Evolutionary conservation across 2,888 invertebrate genomes (phyloP).

Genomic region (Campaea margaritaria): DNA sequence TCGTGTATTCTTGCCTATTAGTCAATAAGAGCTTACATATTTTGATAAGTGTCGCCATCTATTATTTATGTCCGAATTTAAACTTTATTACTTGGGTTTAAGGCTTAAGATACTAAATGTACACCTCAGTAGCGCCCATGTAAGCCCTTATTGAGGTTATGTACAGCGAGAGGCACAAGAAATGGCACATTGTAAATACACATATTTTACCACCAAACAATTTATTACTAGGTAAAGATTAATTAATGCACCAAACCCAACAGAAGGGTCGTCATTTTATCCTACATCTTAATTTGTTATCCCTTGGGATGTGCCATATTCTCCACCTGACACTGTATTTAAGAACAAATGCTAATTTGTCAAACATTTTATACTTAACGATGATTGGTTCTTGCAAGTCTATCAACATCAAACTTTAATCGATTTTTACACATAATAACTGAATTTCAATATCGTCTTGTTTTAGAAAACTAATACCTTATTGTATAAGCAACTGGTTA

Average conservation of each 20-base stretch:
- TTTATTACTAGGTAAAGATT: not conserved
- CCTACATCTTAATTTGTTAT: not conserved
- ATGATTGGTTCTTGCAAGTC: slow-evolving; percentile 23
- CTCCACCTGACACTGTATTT: slow-evolving; percentile 8
- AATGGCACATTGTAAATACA: not conserved
- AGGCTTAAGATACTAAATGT: no score
- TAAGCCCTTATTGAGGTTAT: slow-evolving; percentile 2
- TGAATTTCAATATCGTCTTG: slow-evolving; percentile 45
- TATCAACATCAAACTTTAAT: slow-evolving; percentile 31
- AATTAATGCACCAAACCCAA: not conserved
- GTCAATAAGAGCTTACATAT: not conserved
- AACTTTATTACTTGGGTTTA: no score
- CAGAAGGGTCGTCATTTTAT: not conserved
- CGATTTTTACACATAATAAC: slow-evolving; percentile 28
- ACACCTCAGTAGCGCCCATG: no score
- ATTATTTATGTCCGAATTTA: no score
- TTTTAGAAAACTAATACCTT: slow-evolving; percentile 23
- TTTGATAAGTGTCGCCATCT: no score
- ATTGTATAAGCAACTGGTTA: slow-evolving; percentile 17
- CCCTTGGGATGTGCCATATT: not conserved
- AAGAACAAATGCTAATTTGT: not conserved
- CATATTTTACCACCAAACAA: not conserved
- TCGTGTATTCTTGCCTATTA: slow-evolving; percentile 16
- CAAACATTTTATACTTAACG: slow-evolving; percentile 21
- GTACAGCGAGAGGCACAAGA: slow-evolving; percentile 6